Conservation (phyloP, 2,113 vertebrate species). For the Spheniscus mendiculus region DNA sequence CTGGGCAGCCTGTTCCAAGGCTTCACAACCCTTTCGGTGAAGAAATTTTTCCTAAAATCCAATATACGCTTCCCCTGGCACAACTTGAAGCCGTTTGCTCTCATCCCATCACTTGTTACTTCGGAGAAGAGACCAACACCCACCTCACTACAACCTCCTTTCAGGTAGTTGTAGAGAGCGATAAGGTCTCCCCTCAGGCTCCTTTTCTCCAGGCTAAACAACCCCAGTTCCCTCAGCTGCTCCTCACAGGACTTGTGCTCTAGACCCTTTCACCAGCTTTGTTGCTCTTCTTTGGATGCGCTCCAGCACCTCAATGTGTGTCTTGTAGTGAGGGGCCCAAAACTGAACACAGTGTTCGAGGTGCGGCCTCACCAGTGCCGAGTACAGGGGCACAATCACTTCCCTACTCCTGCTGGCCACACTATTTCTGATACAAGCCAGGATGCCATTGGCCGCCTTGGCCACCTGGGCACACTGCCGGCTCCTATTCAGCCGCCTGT, state of each 20-base stretch:
- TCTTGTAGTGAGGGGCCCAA: neutral
- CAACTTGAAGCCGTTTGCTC: no score
- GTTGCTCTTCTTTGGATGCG: rapidly evolving
- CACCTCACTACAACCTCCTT: neutral
- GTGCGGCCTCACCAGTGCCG: rapidly evolving
- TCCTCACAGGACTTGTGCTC: neutral
- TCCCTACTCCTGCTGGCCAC: no score
- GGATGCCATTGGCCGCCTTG: neutral
- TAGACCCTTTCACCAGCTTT: neutral
- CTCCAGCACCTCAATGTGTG: neutral
- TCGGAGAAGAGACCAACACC: neutral
- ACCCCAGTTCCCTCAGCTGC: rapidly evolving
- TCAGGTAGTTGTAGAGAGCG: rapidly evolving
- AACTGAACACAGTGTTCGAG: rapidly evolving
- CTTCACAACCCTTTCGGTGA: neutral
- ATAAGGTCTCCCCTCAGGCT: neutral
- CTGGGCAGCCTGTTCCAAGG: neutral
- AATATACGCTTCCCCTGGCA: rapidly evolving
- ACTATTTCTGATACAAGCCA: neutral
- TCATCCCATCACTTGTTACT: neutral
- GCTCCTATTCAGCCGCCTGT: rapidly evolving
- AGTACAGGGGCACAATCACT: rapidly evolving
- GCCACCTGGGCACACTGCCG: neutral
- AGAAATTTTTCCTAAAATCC: neutral
- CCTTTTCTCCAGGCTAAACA: neutral